These are phyloP conservation scores for Labia minor DNA, from an alignment of 2,888 invertebrate species.

Conservation along the genomic window DNA sequence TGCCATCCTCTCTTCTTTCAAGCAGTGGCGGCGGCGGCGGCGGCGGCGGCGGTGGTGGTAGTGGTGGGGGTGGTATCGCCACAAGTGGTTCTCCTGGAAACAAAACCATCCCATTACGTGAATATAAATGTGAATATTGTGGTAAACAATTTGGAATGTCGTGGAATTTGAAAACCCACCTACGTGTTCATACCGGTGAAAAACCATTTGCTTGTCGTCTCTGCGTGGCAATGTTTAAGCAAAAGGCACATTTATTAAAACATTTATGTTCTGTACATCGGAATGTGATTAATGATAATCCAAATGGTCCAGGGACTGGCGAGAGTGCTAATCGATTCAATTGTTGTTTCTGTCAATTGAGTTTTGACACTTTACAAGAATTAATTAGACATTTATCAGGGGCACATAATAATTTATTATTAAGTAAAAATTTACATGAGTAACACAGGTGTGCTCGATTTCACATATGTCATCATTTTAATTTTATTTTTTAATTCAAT, in stretches of 20 bases:
- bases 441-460: conserved; percentile 28
- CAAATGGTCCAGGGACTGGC: conserved; percentile 46
- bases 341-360: conserved; percentile 78
- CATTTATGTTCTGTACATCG: conserved; percentile 82
- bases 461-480: background rate
- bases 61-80: conserved; percentile 34
- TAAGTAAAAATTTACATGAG: conserved; percentile 78
- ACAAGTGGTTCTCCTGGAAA: conserved; percentile 38
- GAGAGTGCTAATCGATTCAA: conserved; percentile 59
- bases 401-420: conserved; percentile 74
- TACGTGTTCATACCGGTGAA: conserved; percentile 78
- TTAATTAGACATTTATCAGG: conserved; percentile 77
- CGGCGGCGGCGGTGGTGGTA: conserved; percentile 38
- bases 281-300: conserved; percentile 74
- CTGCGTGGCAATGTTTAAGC: conserved; percentile 85
- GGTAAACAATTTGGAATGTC: conserved; percentile 88
- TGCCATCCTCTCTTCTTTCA: background rate
- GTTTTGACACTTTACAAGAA: conserved; percentile 76
- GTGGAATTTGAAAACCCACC: conserved; percentile 82
- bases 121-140: conserved; percentile 80
- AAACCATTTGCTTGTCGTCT: conserved; percentile 81
- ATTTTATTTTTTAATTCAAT: no score
- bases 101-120: conserved; percentile 55
- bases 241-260: conserved; percentile 77
- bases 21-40: conserved; percentile 33